phyloP scores from a whole-genome alignment of 2,113 vertebrate genomes.

The Zapus hudsonius region DNA sequence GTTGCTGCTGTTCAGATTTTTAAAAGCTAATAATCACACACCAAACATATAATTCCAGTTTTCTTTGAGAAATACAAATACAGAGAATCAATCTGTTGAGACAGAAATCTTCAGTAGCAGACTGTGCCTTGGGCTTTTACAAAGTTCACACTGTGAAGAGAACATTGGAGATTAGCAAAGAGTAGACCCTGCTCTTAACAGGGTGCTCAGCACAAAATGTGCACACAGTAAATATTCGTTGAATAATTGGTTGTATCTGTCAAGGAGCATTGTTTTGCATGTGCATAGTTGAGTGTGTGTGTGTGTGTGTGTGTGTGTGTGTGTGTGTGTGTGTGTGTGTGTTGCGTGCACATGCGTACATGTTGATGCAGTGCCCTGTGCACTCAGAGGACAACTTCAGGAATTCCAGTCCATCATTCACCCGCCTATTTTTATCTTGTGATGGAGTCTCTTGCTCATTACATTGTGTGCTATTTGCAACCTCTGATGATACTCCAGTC shows the following conservation, averaged over 20 bases:
- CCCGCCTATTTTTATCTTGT: too few species aligned
- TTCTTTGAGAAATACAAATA: constrained; percentile 7
- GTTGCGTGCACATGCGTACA: too few species aligned
- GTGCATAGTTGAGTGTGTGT: too few species aligned
- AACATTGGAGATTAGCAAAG: neutral
- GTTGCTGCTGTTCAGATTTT: neutral
- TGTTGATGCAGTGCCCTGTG: too few species aligned
- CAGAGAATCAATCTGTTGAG: neutral
- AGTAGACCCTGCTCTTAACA: neutral
- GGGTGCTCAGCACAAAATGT: neutral
- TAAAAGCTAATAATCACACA: neutral
- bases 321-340: too few species aligned
- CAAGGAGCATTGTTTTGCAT: neutral
- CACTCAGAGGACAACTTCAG: too few species aligned
- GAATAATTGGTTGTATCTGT: neutral
- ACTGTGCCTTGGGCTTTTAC: neutral
- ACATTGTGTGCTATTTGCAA: too few species aligned
- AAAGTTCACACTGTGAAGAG: neutral
- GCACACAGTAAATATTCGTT: neutral
- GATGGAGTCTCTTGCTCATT: too few species aligned
- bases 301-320: too few species aligned
- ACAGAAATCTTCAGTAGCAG: neutral
- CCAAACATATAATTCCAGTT: neutral
- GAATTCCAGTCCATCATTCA: too few species aligned
- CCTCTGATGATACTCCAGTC: too few species aligned